Evolutionary conservation across 2,888 invertebrate species (phyloP).

Genomic region (Metallyticus violacea): DNA sequence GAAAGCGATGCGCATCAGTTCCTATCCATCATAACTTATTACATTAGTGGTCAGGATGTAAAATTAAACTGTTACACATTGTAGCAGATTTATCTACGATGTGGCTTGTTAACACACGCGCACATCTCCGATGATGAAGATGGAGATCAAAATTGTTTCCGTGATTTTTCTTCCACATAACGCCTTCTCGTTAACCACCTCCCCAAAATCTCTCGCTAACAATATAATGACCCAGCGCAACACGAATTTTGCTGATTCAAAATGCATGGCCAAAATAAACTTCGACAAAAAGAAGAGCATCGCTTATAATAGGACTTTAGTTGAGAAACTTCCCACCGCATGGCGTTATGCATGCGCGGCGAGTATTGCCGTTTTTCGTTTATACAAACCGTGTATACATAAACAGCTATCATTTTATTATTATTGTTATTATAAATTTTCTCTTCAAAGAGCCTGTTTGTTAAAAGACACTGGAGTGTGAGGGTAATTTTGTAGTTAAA

Average conservation of each 20-base stretch:
- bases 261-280: neutral
- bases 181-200: neutral
- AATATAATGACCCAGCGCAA: neutral
- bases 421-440: neutral
- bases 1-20: neutral
- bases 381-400: too few species aligned
- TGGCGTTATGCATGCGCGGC: neutral
- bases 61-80: neutral
- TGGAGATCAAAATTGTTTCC: neutral
- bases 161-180: neutral
- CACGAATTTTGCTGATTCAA: neutral
- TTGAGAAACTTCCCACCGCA: neutral
- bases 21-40: neutral
- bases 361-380: neutral
- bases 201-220: neutral
- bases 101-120: neutral
- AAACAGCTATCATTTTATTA: neutral
- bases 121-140: neutral
- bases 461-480: neutral
- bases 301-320: neutral
- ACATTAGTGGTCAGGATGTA: neutral
- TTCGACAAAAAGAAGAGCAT: neutral
- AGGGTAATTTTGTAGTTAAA: slow-evolving; percentile 1
- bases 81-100: neutral
- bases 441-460: neutral